These are phyloP conservation scores for Eubucco bourcierii DNA, from an alignment of 2,113 vertebrate species.

Conservation along the genomic window DNA sequence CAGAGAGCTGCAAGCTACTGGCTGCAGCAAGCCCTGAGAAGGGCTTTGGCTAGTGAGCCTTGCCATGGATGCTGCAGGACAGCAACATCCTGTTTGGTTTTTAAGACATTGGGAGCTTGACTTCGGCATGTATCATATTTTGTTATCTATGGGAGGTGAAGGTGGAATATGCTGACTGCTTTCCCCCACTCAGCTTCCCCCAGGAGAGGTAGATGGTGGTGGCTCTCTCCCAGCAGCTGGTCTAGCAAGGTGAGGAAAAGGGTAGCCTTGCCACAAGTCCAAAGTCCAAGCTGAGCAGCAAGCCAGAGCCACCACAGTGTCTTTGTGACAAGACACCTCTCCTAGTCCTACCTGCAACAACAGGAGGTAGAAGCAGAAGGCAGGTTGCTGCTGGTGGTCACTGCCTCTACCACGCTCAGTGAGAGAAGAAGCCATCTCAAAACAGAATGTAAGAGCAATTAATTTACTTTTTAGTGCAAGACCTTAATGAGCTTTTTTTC, in stretches of 20 bases:
- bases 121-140: neutral
- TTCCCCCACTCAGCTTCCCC: neutral
- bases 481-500: neutral
- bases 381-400: neutral
- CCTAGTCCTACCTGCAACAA: neutral
- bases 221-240: fast-evolving
- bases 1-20: neutral
- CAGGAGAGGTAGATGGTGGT: neutral
- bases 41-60: neutral
- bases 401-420: neutral
- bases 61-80: fast-evolving
- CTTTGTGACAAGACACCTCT: neutral
- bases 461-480: neutral
- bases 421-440: neutral
- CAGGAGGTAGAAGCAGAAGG: neutral
- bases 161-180: neutral
- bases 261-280: neutral
- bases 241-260: neutral
- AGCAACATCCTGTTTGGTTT: fast-evolving
- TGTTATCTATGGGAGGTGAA: neutral
- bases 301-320: neutral
- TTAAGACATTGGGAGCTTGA: neutral
- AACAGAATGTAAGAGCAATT: neutral
- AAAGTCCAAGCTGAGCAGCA: neutral
- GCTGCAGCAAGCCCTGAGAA: neutral